Evolutionary conservation across 2,113 vertebrate species (phyloP), one percentile per base, ranked within the genome.

Genomic region (Strigops habroptila): DNA sequence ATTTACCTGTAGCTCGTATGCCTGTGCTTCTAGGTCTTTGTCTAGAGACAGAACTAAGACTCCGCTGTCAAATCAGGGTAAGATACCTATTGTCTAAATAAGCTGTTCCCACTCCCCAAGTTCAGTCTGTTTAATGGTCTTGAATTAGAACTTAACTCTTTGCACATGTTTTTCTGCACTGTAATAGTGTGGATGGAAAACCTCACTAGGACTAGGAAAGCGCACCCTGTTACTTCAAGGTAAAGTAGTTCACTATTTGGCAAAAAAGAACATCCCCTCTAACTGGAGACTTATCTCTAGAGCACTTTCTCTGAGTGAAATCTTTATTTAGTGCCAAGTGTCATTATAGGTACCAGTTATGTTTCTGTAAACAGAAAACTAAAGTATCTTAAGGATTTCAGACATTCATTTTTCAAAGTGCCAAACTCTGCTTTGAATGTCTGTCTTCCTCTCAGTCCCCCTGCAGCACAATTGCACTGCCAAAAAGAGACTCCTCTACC

Each of bases 21-120:
- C 92, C 73, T 86, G 94, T 95, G 91, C 94, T 97, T 96, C 78
- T 96, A 97, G 95, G 94, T 73, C 52, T 52, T 93, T 94, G 87
- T 95, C 82, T 93, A 92, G 91, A 94, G 63, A 75, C 85, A 90
- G 52, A 93, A 91, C 71, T 92, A 92, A 87, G 82, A 75, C 64
- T 81, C 60, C 27, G 9, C 25, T 83, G 85, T 86, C 65, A 49
- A 65, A 86, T 69, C 80, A 80, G 91, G 84, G 71, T 95, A 91
- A 90, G 82, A 67, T 77, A 81, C 51, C 65, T 69, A 8, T 82
- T 82, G 79, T 96, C 81, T 59, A 33, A 85, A 82, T 90, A 87
- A 86, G 84, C 91, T 94, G 62, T 75, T 93, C 57, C 77, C 46
- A 21, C 55, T 82, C 57, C 76, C 39, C 57, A 80, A 6, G 27